A percentile compares a stretch with the other conserved stretches of the same genome.
Evolutionary conservation across 1,140 invertebrate genomes (phyloP).

Genomic region (Zaprionus ornatus): DNA sequence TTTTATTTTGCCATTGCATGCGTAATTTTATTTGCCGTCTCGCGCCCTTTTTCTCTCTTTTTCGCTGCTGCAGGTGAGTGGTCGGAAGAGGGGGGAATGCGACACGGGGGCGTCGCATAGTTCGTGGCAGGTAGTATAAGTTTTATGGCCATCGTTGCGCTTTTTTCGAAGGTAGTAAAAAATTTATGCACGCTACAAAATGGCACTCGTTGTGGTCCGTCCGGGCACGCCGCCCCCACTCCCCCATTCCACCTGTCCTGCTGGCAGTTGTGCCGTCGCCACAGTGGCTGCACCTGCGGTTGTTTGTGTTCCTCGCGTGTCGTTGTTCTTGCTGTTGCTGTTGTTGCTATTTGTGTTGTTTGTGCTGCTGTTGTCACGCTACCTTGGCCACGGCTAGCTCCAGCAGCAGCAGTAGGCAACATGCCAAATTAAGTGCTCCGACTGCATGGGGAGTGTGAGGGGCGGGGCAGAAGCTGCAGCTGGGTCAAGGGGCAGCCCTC

Average conservation of each 20-base stretch:
- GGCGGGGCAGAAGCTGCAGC: not conserved
- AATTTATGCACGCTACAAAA: constrained; percentile 69
- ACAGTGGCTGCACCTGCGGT: constrained; percentile 65
- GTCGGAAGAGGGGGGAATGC: not conserved
- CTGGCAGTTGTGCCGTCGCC: constrained; percentile 49
- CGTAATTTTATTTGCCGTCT: constrained; percentile 75
- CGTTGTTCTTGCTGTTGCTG: constrained; percentile 40
- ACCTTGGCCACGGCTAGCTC: constrained; percentile 50
- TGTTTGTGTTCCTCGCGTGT: constrained; percentile 18
- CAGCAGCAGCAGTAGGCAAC: constrained; percentile 43
- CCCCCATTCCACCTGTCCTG: not conserved
- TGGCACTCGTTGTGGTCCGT: constrained; percentile 50
- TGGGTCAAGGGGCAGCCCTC: constrained; percentile 15
- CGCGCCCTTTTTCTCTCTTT: constrained; percentile 33
- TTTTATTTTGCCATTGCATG: constrained; percentile 81
- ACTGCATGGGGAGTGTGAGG: constrained; percentile 13
- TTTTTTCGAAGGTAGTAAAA: constrained; percentile 55
- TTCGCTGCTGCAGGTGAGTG: constrained; percentile 36
- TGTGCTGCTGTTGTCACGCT: constrained; percentile 38
- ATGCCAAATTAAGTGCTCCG: constrained; percentile 77
- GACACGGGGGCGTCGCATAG: constrained; percentile 33
- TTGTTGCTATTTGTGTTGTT: constrained; percentile 3
- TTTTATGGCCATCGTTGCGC: constrained; percentile 65
- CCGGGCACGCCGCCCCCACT: not conserved
- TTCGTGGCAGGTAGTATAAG: constrained; percentile 59